Conservation (phyloP, 2,888 invertebrate genomes). For the Cryptus armator region DNA sequence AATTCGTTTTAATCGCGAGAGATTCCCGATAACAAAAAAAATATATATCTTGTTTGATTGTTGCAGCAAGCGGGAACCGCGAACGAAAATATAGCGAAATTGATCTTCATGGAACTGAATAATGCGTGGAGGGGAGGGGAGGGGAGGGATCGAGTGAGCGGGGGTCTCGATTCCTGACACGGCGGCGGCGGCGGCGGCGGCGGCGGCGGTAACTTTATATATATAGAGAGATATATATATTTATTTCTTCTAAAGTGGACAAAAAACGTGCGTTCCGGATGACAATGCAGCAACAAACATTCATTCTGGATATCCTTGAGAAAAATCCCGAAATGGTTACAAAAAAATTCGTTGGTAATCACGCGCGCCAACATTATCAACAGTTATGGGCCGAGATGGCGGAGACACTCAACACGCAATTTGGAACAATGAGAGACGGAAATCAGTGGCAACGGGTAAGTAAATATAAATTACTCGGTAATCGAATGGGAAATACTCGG, state of each 20-base stretch:
- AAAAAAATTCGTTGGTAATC: not conserved
- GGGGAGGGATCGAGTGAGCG: too few species aligned
- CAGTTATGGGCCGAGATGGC: not conserved
- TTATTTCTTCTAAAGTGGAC: constrained; percentile 1
- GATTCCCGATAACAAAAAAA: too few species aligned
- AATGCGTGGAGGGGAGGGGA: too few species aligned
- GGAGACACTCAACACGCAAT: not conserved
- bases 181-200: too few species aligned
- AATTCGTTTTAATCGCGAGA: too few species aligned
- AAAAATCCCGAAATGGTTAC: not conserved
- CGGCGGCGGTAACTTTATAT: too few species aligned
- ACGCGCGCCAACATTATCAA: not conserved
- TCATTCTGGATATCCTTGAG: not conserved
- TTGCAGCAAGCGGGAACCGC: too few species aligned
- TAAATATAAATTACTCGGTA: not conserved
- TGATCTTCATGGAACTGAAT: too few species aligned
- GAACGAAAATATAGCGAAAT: too few species aligned
- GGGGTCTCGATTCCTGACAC: too few species aligned
- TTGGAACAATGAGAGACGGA: not conserved
- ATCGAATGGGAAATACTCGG: too few species aligned
- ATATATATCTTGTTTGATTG: too few species aligned
- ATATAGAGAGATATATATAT: not conserved
- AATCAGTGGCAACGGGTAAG: constrained; percentile 12
- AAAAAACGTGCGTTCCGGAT: not conserved
- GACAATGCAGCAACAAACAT: not conserved